A percentile compares a stretch with the other conserved stretches of the same genome.
Evolutionary conservation across 2,113 vertebrate species (phyloP).

Genomic region (Clinocottus analis): DNA sequence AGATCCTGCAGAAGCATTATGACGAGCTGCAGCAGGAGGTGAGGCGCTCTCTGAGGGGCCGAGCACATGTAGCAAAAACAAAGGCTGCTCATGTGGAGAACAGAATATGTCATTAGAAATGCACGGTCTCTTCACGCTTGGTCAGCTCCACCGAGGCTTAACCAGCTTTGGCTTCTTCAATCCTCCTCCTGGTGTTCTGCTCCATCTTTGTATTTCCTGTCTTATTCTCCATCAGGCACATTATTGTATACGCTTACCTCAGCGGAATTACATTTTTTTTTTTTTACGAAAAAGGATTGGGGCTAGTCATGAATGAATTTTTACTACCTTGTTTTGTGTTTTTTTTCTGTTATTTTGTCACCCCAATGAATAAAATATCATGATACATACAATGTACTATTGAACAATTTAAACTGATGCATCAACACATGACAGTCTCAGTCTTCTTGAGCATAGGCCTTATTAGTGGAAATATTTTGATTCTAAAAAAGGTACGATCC

Average conservation of each 20-base stretch:
- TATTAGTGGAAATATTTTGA: neutral
- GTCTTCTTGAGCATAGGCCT: neutral
- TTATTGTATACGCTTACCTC: neutral
- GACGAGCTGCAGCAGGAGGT: constrained; percentile 25
- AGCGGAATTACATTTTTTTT: neutral
- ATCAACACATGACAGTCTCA: neutral
- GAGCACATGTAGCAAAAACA: constrained; percentile 41
- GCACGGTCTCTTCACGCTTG: constrained; percentile 43
- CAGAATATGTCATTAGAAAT: constrained; percentile 52
- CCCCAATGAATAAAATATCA: neutral
- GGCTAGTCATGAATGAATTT: neutral
- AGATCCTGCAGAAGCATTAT: too few relatives aligned
- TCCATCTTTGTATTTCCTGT: constrained; percentile 14
- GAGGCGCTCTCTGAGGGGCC: constrained; percentile 8
- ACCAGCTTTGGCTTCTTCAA: constrained; percentile 43
- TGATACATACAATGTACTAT: neutral
- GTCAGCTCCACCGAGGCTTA: constrained; percentile 37
- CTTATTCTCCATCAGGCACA: constrained; percentile 16
- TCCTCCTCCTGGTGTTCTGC: constrained; percentile 32
- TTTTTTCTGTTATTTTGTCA: neutral
- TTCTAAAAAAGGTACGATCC: neutral
- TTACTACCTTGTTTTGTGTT: neutral
- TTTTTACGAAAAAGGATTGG: neutral
- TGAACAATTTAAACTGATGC: neutral
- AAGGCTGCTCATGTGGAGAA: constrained; percentile 34